Evolutionary conservation across 2,113 vertebrate genomes (phyloP).

Genomic region (Poicephalus meyeri): DNA sequence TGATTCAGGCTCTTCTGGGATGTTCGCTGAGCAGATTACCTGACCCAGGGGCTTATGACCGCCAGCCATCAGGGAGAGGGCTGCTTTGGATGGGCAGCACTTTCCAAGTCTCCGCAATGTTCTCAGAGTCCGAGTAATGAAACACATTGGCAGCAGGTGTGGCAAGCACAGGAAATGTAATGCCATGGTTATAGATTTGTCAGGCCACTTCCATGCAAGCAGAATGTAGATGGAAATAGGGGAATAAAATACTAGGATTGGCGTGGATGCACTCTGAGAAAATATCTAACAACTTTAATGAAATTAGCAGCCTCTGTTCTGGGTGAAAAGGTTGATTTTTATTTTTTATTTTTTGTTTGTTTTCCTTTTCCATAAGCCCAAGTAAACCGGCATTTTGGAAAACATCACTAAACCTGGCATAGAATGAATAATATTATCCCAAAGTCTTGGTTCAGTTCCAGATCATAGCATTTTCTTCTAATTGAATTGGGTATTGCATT

Average conservation of each 20-base stretch:
- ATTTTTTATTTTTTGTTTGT: too few relatives aligned
- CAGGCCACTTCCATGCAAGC: not conserved
- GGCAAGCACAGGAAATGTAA: not conserved
- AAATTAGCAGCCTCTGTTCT: slow-evolving; percentile 64
- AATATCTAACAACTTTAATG: slow-evolving; percentile 62
- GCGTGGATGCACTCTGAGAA: slow-evolving; percentile 4
- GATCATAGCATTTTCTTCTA: slow-evolving; percentile 64
- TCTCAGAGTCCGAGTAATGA: not conserved
- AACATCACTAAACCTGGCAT: slow-evolving; percentile 59
- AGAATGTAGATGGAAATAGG: slow-evolving; percentile 28
- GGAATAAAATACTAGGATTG: slow-evolving; percentile 45
- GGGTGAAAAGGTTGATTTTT: slow-evolving; percentile 65
- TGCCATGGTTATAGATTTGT: not conserved
- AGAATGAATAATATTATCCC: slow-evolving; percentile 52
- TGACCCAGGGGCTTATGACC: slow-evolving; percentile 9
- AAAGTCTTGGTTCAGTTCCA: slow-evolving; percentile 71
- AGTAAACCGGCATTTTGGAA: slow-evolving; percentile 61
- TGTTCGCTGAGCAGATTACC: slow-evolving; percentile 37
- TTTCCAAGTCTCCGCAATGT: not conserved
- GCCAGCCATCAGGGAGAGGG: not conserved
- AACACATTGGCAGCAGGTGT: not conserved
- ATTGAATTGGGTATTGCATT: slow-evolving; percentile 71
- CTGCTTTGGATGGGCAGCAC: not conserved
- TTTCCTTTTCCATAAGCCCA: slow-evolving; percentile 43
- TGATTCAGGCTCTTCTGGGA: slow-evolving; percentile 56